A percentile compares a stretch with the other conserved stretches of the same genome.
Evolutionary conservation across 64 coral and sea anemone species (phyloP).

Genomic region (Dendrophyllia cribrosa): DNA sequence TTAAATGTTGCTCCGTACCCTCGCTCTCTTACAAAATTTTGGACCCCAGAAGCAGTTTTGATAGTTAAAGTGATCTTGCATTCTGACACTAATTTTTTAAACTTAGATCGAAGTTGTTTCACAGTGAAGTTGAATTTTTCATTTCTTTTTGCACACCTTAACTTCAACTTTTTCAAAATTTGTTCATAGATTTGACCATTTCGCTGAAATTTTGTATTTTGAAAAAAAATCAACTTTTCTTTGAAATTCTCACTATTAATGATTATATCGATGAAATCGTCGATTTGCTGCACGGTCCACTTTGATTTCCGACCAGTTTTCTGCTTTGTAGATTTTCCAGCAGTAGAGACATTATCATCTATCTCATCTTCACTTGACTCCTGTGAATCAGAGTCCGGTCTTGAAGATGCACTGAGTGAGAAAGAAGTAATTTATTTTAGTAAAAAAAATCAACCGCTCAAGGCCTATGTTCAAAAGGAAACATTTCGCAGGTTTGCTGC

Average conservation of each 20-base stretch:
- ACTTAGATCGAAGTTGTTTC: neutral
- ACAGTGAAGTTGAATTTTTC: neutral
- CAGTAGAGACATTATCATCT: neutral
- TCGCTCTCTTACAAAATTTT: neutral
- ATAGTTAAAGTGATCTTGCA: neutral
- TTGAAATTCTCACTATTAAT: conserved; percentile 3
- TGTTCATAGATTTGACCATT: neutral
- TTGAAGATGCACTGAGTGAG: neutral
- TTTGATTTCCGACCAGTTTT: neutral
- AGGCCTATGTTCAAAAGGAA: no score
- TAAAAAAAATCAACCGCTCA: no score
- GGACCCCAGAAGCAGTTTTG: neutral
- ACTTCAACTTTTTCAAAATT: neutral
- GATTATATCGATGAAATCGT: neutral
- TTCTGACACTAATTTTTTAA: neutral
- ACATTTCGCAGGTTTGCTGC: no score
- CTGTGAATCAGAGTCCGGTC: neutral
- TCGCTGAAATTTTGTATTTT: neutral
- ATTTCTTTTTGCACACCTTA: neutral
- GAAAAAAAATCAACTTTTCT: conserved; percentile 1
- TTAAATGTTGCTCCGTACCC: neutral
- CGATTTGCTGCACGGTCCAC: neutral
- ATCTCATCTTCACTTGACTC: neutral
- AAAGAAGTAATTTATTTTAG: no score
- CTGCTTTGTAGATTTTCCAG: neutral